Conservation (phyloP, 2,888 invertebrate genomes). For the Bhutanitis thaidina region DNA sequence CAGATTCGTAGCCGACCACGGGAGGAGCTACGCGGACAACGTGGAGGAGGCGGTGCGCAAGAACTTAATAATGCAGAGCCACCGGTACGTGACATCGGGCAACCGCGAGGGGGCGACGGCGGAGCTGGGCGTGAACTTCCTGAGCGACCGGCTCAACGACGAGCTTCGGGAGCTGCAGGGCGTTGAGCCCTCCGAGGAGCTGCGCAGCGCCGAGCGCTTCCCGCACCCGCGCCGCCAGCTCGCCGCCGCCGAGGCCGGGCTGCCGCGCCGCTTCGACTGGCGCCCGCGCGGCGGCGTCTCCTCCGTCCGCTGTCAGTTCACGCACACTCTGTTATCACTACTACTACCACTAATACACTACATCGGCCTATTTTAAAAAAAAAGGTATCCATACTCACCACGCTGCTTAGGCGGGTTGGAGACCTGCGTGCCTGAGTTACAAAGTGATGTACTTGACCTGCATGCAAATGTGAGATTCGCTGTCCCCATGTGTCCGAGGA, state of each 20-base stretch:
- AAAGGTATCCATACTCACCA: too few species aligned
- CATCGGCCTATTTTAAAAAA: too few species aligned
- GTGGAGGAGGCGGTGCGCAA: slow-evolving; percentile 58
- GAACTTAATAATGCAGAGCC: slow-evolving; percentile 46
- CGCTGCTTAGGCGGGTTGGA: too few species aligned
- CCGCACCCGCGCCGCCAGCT: slow-evolving; percentile 41
- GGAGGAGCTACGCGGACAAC: slow-evolving; percentile 46
- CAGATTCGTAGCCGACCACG: slow-evolving; percentile 45
- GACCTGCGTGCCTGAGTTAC: too few species aligned
- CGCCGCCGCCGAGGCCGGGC: slow-evolving; percentile 30
- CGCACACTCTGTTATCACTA: too few species aligned
- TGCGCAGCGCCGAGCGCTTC: slow-evolving; percentile 38
- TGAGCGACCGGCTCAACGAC: slow-evolving; percentile 49
- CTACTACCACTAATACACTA: too few species aligned
- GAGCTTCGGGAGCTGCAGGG: slow-evolving; percentile 46
- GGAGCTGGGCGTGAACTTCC: slow-evolving; percentile 44
- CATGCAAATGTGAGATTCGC: too few species aligned
- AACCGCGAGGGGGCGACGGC: slow-evolving; percentile 59
- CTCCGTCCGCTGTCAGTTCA: slow-evolving; percentile 49
- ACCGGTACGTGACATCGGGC: slow-evolving; percentile 49
- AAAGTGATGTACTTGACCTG: too few species aligned
- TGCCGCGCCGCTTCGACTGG: slow-evolving; percentile 62
- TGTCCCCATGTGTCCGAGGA: too few species aligned
- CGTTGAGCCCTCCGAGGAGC: slow-evolving; percentile 27
- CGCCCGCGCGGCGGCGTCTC: slow-evolving; percentile 56